Evolutionary conservation across 2,888 invertebrate species (phyloP).

Genomic region (Trichopria drosophilae): DNA sequence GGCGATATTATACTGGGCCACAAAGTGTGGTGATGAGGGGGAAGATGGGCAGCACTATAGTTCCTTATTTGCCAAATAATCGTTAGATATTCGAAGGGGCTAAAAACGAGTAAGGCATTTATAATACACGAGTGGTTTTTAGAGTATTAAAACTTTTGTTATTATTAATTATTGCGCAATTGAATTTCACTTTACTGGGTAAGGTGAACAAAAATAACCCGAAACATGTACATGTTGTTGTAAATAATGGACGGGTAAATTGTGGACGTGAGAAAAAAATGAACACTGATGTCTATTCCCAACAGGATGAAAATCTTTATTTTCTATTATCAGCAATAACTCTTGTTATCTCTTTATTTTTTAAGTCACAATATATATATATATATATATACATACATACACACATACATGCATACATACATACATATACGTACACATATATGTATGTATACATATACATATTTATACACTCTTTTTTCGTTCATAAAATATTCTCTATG

Average conservation of each 20-base stretch:
- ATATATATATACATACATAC: conserved; percentile 28
- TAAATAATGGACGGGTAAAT: too few species aligned
- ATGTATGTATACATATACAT: conserved; percentile 33
- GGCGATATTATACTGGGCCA: conserved; percentile 71
- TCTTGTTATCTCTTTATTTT: conserved; percentile 26
- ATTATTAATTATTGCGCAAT: too few species aligned
- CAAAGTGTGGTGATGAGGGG: too few species aligned
- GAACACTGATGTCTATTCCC: conserved; percentile 30
- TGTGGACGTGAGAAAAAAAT: too few species aligned
- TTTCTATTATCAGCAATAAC: conserved; percentile 34
- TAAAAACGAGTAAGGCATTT: too few species aligned
- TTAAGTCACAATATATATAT: conserved; percentile 35
- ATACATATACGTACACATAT: conserved; percentile 28
- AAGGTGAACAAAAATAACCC: too few species aligned
- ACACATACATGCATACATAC: conserved; percentile 31
- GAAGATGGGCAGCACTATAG: not conserved
- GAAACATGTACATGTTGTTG: too few species aligned
- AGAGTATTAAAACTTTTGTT: too few species aligned
- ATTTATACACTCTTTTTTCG: conserved; percentile 28
- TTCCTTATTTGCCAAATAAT: not conserved
- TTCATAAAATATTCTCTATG: conserved; percentile 39
- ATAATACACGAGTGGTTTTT: too few species aligned
- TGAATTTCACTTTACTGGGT: too few species aligned
- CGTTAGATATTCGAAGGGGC: not conserved
- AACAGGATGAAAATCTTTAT: conserved; percentile 37